Evolutionary conservation across 2,797 vertebrate genomes (phyloP), one percentile per base, ranked within the genome.

Genomic region (Sebastes vulpes): DNA sequence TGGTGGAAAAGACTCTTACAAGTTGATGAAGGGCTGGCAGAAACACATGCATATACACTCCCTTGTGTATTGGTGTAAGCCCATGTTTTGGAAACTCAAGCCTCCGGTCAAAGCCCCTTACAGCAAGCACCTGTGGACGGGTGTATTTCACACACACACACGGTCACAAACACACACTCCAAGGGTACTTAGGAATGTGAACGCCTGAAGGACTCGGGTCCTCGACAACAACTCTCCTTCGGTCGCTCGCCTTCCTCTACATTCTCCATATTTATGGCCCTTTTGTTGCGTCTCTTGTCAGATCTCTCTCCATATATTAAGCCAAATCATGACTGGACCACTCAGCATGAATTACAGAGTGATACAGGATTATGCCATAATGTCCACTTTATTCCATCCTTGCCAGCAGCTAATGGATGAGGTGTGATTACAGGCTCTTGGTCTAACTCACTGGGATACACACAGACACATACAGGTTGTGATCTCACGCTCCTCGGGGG

Each of bases 51-150:
- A 84, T 53, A 84, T 50, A 35, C 61, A 65, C 50, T 83, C 81
- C 82, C 84, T 60, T 64, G 89, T 85, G 88, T 84, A 53, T 63
- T 79, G 79, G 63, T 76, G 75, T 85, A 84, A 92, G 81, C 77
- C 68, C 2, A 8, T 95, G 91, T 95, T 95, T 95, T 95, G 91
- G 93, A 95, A 95, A 94, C 86, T 91, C 71, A 89, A 94, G 74
- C 83, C 84, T 84, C 26, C 46, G 67, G 86, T 92, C 87, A 88
- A 83, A 89, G 76, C 73, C 89, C 85, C 85, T 87, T 86, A 84
- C 84, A 81, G 84, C 85, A 88, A 91, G 79, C 93, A 94, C 93
- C 95, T 95, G 94, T 87, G 89, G 85, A 90, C 59, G 68, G 32
- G 72, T 89, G 76, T 80, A 79, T 84, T 79, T 66, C 76, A 66